A percentile compares a stretch with the other conserved stretches of the same genome.
These are phyloP conservation scores for Digitonthophagus gazella DNA, from an alignment of 2,888 invertebrate species.

Conservation along the genomic window DNA sequence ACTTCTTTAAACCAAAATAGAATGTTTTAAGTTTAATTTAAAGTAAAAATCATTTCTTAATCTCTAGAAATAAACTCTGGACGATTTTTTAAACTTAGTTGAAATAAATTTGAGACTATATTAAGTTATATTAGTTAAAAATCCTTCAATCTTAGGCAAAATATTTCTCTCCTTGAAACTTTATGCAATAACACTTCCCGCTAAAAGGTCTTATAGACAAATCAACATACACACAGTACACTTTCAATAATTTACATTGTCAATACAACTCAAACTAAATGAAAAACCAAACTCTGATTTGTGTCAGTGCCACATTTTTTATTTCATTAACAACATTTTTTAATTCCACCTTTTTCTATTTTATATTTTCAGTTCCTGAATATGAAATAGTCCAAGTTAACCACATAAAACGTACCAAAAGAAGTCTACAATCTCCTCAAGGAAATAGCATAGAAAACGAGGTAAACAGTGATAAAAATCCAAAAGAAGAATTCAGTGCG, in stretches of 20 bases:
- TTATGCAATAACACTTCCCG: too few species aligned
- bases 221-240: not conserved
- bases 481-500: not conserved
- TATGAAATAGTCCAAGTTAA: constrained; percentile 80
- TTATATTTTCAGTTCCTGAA: constrained; percentile 64
- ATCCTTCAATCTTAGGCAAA: too few species aligned
- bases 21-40: too few species aligned
- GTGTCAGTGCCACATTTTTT: not conserved
- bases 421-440: constrained; percentile 36
- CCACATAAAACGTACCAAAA: constrained; percentile 57
- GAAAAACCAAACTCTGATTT: too few species aligned
- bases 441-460: constrained; percentile 43
- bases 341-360: constrained; percentile 30
- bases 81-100: too few species aligned
- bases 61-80: too few species aligned
- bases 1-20: too few species aligned
- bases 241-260: not conserved
- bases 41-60: too few species aligned
- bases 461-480: constrained; percentile 38
- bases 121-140: too few species aligned
- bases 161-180: too few species aligned
- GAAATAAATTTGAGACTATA: too few species aligned
- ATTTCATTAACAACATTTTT: not conserved
- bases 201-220: not conserved
- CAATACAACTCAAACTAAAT: not conserved